Percentiles rank a stretch among this genome's conserved stretches.
These are phyloP conservation scores for Mythimna albipuncta DNA, from an alignment of 2,888 invertebrate species.

Conservation along the genomic window DNA sequence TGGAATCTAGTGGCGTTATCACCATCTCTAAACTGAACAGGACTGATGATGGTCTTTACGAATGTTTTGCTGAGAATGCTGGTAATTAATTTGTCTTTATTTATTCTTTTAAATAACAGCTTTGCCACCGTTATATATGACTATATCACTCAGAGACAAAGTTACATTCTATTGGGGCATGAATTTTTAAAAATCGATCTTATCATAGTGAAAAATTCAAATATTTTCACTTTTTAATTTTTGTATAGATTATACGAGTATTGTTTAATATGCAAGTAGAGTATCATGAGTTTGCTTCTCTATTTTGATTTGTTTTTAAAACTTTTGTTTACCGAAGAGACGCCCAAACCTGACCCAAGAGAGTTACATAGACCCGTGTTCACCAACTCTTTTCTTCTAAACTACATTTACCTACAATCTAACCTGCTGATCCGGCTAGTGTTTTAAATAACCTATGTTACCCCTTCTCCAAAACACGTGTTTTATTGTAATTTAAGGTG, in stretches of 20 bases:
- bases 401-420: not conserved
- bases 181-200: too few species aligned
- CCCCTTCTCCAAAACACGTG: not conserved
- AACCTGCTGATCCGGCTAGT: not conserved
- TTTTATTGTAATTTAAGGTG: conserved; percentile 82
- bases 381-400: not conserved
- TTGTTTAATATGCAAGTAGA: not conserved
- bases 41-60: conserved; percentile 96
- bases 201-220: too few species aligned
- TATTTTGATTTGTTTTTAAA: not conserved
- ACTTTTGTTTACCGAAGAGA: not conserved
- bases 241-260: not conserved
- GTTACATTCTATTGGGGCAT: too few species aligned
- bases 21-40: conserved; percentile 92
- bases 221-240: too few species aligned
- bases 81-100: conserved; percentile 77
- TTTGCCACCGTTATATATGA: too few species aligned
- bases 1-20: conserved; percentile 91
- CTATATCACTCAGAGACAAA: too few species aligned
- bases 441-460: not conserved
- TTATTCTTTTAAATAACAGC: not conserved
- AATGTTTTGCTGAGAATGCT: conserved; percentile 95
- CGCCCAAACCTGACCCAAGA: not conserved
- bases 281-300: too few species aligned
- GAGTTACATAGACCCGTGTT: not conserved